A percentile compares a stretch with the other conserved stretches of the same genome.
phyloP scores from a whole-genome alignment of 2,888 invertebrate genomes.

The Panopea generosa region DNA sequence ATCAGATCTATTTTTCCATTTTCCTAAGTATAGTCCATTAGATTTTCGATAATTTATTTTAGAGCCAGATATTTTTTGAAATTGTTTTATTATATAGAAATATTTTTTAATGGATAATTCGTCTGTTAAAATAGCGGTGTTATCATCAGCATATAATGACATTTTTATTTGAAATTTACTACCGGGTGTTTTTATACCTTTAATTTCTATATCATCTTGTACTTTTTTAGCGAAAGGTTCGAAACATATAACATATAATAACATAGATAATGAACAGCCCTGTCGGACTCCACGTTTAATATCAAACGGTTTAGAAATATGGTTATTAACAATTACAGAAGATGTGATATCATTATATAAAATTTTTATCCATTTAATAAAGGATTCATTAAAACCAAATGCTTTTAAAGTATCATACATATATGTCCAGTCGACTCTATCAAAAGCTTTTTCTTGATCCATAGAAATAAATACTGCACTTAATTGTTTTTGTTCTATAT shows the following conservation, averaged over 20 bases:
- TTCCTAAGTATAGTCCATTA: slow-evolving; percentile 51
- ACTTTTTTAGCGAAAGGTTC: slow-evolving; percentile 44
- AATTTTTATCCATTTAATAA: slow-evolving; percentile 49
- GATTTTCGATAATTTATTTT: slow-evolving; percentile 44
- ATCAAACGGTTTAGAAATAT: too few relatives aligned
- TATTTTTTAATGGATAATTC: slow-evolving; percentile 1
- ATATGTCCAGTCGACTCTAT: slow-evolving; percentile 61
- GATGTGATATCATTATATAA: slow-evolving; percentile 36
- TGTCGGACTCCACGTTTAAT: slow-evolving; percentile 53
- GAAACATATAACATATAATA: slow-evolving; percentile 41
- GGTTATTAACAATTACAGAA: slow-evolving; percentile 30
- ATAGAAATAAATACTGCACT: slow-evolving; percentile 55
- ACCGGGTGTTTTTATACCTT: slow-evolving; percentile 34
- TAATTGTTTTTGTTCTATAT: slow-evolving; percentile 56
- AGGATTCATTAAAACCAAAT: slow-evolving; percentile 56
- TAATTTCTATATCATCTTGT: slow-evolving; percentile 23
- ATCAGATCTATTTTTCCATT: slow-evolving; percentile 59
- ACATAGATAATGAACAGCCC: slow-evolving; percentile 45
- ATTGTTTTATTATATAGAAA: slow-evolving; percentile 9
- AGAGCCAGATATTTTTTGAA: slow-evolving; percentile 33
- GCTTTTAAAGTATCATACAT: slow-evolving; percentile 50
- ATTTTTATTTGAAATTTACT: slow-evolving; percentile 23
- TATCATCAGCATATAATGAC: slow-evolving; percentile 38
- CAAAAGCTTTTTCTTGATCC: slow-evolving; percentile 70
- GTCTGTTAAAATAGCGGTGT: slow-evolving; percentile 23